These are phyloP conservation scores for Agonopterix subpropinquella DNA, from an alignment of 2,888 invertebrate species.

Conservation along the genomic window DNA sequence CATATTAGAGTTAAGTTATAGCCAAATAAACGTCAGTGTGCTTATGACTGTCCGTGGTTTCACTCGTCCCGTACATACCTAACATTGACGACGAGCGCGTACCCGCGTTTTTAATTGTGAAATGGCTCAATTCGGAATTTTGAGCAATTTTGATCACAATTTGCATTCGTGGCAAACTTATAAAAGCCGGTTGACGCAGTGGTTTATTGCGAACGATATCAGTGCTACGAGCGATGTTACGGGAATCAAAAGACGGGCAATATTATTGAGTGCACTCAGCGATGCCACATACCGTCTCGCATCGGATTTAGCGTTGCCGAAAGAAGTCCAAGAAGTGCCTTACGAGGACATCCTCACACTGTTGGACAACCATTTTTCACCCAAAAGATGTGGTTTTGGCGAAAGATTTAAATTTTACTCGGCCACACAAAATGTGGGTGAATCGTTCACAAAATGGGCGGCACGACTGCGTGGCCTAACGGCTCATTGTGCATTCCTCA, in stretches of 20 bases:
- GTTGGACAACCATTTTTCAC: conserved; percentile 3
- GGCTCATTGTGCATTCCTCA: conserved; percentile 3
- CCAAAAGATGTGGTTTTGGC: conserved; percentile 1
- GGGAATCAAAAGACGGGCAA: neutral
- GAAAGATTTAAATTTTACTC: conserved; percentile 6
- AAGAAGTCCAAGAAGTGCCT: neutral
- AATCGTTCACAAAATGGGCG: conserved; percentile 5
- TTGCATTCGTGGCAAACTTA: conserved; percentile 1
- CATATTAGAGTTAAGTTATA: neutral
- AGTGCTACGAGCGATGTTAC: neutral
- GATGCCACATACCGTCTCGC: conserved; percentile 1
- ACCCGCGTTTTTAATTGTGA: neutral
- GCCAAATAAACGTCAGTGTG: neutral
- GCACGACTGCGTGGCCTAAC: conserved; percentile 6
- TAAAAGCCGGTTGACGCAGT: neutral
- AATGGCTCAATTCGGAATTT: neutral
- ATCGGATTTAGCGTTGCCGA: neutral
- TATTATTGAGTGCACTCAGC: conserved; percentile 1
- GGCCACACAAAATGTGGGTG: conserved; percentile 2
- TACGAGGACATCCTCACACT: conserved; percentile 1
- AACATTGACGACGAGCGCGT: neutral
- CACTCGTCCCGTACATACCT: neutral
- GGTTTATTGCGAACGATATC: neutral
- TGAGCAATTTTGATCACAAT: neutral
- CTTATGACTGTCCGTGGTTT: neutral